Percentiles rank a stretch among this genome's conserved stretches.
Evolutionary conservation across 92 coral and sea anemone genomes (phyloP).

Genomic region (Pocillopora grandis): DNA sequence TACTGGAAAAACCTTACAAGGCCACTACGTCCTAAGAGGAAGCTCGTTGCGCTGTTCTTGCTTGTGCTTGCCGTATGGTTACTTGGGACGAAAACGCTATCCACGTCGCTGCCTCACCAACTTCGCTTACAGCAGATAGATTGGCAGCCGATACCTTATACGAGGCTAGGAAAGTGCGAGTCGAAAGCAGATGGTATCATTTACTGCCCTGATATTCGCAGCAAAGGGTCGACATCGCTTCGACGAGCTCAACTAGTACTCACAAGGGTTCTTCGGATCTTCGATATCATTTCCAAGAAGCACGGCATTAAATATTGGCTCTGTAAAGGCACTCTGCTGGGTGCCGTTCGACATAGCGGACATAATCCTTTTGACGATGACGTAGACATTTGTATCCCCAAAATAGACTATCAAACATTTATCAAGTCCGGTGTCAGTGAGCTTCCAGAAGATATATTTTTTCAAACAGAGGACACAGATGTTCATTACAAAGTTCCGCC

Average conservation of each 20-base stretch:
- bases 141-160: neutral
- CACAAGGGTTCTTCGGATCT: slow-evolving; percentile 45
- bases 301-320: slow-evolving; percentile 43
- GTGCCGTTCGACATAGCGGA: slow-evolving; percentile 54
- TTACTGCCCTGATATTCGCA: slow-evolving; percentile 55
- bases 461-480: slow-evolving; percentile 56
- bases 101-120: too few species aligned
- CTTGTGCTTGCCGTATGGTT: too few species aligned
- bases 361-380: slow-evolving; percentile 56
- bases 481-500: slow-evolving; percentile 13
- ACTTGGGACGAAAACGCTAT: too few species aligned
- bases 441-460: slow-evolving; percentile 54
- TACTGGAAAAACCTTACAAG: too few species aligned
- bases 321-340: slow-evolving; percentile 48
- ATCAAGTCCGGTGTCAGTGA: slow-evolving; percentile 14
- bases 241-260: slow-evolving; percentile 52
- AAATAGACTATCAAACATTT: slow-evolving; percentile 39
- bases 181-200: neutral
- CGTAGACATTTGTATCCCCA: slow-evolving; percentile 39
- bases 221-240: slow-evolving; percentile 19
- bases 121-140: neutral
- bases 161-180: slow-evolving; percentile 4
- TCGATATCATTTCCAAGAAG: slow-evolving; percentile 41
- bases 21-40: too few species aligned
- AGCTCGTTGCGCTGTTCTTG: too few species aligned